Percentiles rank a stretch among this genome's conserved stretches.
Conservation (phyloP, 2,113 vertebrate species). For the Ahaetulla prasina region DNA sequence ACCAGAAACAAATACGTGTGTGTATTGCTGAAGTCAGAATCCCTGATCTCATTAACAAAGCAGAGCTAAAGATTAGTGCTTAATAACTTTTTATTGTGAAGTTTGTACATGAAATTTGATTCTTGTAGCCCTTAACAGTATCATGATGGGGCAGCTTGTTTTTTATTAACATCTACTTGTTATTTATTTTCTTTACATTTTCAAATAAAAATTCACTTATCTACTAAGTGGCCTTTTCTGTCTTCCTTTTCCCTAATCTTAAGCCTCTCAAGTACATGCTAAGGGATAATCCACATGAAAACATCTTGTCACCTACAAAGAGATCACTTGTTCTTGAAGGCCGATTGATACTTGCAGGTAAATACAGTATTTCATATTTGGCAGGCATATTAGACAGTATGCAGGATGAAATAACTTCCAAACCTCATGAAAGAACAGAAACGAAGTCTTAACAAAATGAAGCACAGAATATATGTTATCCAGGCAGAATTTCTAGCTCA, state of each 20-base stretch:
- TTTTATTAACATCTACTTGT: background rate
- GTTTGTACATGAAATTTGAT: background rate
- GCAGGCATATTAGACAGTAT: background rate
- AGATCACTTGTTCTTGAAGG: constrained; percentile 82
- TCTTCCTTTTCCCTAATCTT: constrained; percentile 21
- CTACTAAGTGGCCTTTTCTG: background rate
- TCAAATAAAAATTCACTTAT: constrained; percentile 1
- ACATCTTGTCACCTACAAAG: constrained; percentile 74
- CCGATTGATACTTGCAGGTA: constrained; percentile 79
- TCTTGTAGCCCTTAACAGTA: background rate
- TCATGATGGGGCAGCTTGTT: background rate
- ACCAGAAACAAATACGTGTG: background rate
- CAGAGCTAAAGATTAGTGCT: background rate
- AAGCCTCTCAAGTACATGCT: constrained; percentile 85
- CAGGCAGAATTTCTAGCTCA: background rate
- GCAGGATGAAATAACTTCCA: background rate
- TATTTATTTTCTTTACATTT: rapidly evolving
- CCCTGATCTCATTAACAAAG: background rate
- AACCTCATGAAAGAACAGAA: background rate
- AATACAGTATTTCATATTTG: constrained; percentile 13
- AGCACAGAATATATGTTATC: background rate
- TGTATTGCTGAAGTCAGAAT: background rate
- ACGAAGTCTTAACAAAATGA: background rate
- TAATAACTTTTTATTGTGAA: background rate
- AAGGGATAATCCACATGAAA: constrained; percentile 80